Base-by-base conservation (phyloP, 2,113 vertebrate genomes). In the Dipodomys spectabilis region DNA sequence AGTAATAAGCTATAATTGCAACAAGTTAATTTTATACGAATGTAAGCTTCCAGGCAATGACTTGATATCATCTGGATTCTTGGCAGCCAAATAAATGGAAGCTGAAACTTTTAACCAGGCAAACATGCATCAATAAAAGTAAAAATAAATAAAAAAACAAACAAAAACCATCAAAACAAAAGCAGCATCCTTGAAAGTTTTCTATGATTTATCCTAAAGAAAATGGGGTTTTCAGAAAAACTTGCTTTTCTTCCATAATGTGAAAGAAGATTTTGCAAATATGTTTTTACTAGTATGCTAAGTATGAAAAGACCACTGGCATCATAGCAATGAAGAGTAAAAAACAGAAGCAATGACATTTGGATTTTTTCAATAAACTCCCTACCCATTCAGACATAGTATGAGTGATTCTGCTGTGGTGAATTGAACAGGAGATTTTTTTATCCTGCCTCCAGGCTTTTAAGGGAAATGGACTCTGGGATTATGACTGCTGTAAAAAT, bases 401-500 rank as follows among this genome's bases (percentile, higher is more conserved):
- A 74, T 95, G 90, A 97, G 84, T 97, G 93, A 95, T 87, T 95
- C 96, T 97, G 82, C 82, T 97, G 32, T 77, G 84, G 44, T 96
- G 86, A 94, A 91, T 75, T 97, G 97, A 97, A 97, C 94, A 97
- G 94, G n/a, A 97, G 81, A 95, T 96, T 97, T 96, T 97, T 65
- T 95, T 97, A 80, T 96, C 97, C 94, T 97, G 79, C 94, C 95
- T 97, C 75, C n/a, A 94, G 89, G 87, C 90, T 64, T 96, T 96
- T 95, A 95, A 96, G 80, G 71, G 39, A 93, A 97, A 96, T 78
- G 64, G 64, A 90, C 82, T 96, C 86, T 30, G 91, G 30, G 91
- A 84, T 95, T 96, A 95, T 94, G 95, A 92, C 62, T 95, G 65
- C 88, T 96, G 75, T 95, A 95, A 80, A 95, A 97, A 93, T 57